Percentiles rank a stretch among this genome's conserved stretches.
Evolutionary conservation across 2,888 invertebrate genomes (phyloP).

Genomic region (Cheilosia urbana): DNA sequence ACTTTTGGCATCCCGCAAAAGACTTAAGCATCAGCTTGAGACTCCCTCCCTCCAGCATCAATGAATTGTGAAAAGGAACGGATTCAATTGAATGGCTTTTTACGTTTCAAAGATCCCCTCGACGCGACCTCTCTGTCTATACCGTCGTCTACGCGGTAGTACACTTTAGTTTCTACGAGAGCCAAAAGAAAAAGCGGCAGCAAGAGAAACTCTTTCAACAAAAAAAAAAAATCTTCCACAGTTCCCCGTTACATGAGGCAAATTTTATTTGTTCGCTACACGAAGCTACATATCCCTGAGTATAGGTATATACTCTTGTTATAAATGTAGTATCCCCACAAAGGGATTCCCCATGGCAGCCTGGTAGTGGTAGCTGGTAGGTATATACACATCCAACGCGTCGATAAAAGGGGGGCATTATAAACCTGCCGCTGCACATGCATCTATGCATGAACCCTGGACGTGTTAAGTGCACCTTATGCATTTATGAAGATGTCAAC

Average conservation of each 20-base stretch:
- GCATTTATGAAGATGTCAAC: constrained; percentile 60
- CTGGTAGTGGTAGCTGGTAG: too few relatives aligned
- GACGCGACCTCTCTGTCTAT: constrained; percentile 4
- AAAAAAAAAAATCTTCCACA: not conserved
- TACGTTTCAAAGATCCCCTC: constrained; percentile 5
- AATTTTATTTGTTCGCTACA: constrained; percentile 4
- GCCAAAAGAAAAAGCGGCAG: constrained; percentile 4
- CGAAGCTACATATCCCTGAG: not conserved
- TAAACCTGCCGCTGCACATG: not conserved
- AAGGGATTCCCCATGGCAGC: constrained; percentile 29
- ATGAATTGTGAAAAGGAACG: constrained; percentile 3
- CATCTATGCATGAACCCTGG: not conserved
- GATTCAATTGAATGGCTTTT: constrained; percentile 29
- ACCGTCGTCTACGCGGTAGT: not conserved
- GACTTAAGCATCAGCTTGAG: constrained; percentile 55
- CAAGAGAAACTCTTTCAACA: not conserved
- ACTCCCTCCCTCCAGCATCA: constrained; percentile 25
- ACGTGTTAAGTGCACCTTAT: constrained; percentile 55
- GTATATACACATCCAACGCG: not conserved
- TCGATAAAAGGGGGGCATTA: too few relatives aligned
- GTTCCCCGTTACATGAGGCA: constrained; percentile 21
- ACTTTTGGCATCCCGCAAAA: constrained; percentile 25
- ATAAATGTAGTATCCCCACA: constrained; percentile 20
- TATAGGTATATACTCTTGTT: not conserved
- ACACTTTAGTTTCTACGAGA: constrained; percentile 18